Base-by-base conservation (phyloP, 2,797 vertebrate genomes). In the Heterohyrax brucei region DNA sequence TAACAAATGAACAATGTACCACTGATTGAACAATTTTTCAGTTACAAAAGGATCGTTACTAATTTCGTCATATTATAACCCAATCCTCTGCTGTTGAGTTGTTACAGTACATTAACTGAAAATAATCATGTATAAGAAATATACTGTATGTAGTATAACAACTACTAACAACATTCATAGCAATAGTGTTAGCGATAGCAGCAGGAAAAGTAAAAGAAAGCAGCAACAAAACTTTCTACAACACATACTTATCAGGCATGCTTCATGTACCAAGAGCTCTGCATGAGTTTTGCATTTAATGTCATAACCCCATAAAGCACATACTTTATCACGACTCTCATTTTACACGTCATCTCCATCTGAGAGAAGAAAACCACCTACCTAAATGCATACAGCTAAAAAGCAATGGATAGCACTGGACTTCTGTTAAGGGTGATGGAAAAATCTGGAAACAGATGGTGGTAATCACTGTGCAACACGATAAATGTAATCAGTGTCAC, bases 281-380 rank as follows among this genome's bases (percentile, higher is more conserved):
- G 28, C 8, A 44, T 24, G 50, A 82, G 61, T 48, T 83, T 75
- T 39, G 39, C 59, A 89, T 64, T 77, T 83, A 79, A 87, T 64
- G 13, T 76, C 79, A 8, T 48, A 93, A 91, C 18, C 30, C 48
- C 75, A 68, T 4, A 8, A 72, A 16, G 13, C 8, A 80, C 46
- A 78, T 64, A 56, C 53, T 56, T 56, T 56, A 56, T 56, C 4
- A 77, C 66, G 64, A 82, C 22, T 50, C 30, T 9, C 44, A 62
- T 46, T 89, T 89, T 73, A 95, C n/a, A 76, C 95, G 33, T 73
- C 62, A 86, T 66, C 62, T 77, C 79, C 33, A 59, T 50, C 61
- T 79, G 83, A 84, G 26, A 93, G 10, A 95, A 66, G 30, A 70
- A 68, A 26, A 79, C 62, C 24, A 75, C 21, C 48, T 39, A 30